These are phyloP conservation scores for Hybos culiciformis DNA, from an alignment of 2,888 invertebrate genomes.

Conservation along the genomic window DNA sequence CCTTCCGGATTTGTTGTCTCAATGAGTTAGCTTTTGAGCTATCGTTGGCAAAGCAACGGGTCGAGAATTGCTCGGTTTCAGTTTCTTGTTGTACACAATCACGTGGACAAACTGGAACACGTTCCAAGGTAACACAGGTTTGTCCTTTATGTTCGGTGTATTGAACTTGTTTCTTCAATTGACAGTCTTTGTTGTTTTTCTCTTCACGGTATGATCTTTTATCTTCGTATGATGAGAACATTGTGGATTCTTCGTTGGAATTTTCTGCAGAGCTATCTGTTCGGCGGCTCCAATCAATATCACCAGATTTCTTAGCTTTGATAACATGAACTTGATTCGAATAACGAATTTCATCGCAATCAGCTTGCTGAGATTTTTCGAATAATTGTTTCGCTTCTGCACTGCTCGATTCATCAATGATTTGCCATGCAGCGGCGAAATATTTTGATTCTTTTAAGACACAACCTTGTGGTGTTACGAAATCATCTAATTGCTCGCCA, in stretches of 20 bases:
- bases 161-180: constrained; percentile 37
- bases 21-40: constrained; percentile 18
- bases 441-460: constrained; percentile 39
- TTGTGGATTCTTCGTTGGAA: constrained; percentile 13
- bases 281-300: constrained; percentile 1
- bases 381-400: constrained; percentile 36
- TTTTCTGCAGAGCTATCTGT: too few relatives aligned
- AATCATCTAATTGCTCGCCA: constrained; percentile 45
- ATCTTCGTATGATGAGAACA: constrained; percentile 3
- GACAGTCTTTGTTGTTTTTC: constrained; percentile 11
- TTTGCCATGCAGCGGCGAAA: constrained; percentile 44
- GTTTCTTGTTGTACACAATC: constrained; percentile 35
- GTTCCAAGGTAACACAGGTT: constrained; percentile 47
- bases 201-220: background rate
- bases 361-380: constrained; percentile 31
- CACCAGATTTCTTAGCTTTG: constrained; percentile 23
- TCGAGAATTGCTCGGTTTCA: constrained; percentile 24
- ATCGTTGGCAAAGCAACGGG: constrained; percentile 32
- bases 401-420: constrained; percentile 37
- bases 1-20: constrained; percentile 34
- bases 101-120: constrained; percentile 42
- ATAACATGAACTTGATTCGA: constrained; percentile 35
- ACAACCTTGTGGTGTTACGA: constrained; percentile 42
- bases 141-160: constrained; percentile 39
- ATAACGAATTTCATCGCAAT: constrained; percentile 28